Evolutionary conservation across 2,888 invertebrate species (phyloP), one percentile per base, ranked within the genome.

Genomic region (Drosophila neoperkinsi): DNA sequence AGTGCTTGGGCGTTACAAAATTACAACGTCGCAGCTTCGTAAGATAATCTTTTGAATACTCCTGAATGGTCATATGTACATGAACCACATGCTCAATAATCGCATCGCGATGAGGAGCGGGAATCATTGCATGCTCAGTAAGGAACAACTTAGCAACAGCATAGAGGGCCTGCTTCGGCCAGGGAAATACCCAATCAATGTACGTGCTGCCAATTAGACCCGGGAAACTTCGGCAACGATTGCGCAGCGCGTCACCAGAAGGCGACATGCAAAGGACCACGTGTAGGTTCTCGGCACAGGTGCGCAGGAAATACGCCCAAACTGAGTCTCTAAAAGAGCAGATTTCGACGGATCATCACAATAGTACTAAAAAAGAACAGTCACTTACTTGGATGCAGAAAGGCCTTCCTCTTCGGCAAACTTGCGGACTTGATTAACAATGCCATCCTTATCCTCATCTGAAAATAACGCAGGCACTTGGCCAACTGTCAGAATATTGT

Each of bases 101-200:
- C 1, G 94, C 94, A 7, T 95, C 94, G 25, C 96, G 95, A 85
- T 96, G 94, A 1, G 16, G 28, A 1, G 77, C 64, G 0, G 84
- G 79, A 90, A 94, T 95, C 93, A 92, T 64, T 1, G 81, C 65
- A 69, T 94, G 96, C 96, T 98, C 96, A 82, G 96, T 95, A 0
- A 98, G 94, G 89, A 96, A 97, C 1, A 97, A 96, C 66, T 96
- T 96, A 0, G 98, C 98, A 0, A 98, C 98, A 0, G 98, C 97
- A 63, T 96, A 94, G 56, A 98, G 92, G 0, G 98, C 98, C 92
- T 98, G 97, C 78, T 96, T 95, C 0, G 98, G 98, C 98, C 98
- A 98, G 0, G 98, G 96, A 93, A 97, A 98, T 91, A 98, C 96
- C 98, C 98, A 98, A 93, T 98, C 98, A 77, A 98, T 98, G 46